A percentile compares a stretch with the other conserved stretches of the same genome.
Evolutionary conservation across 2,113 vertebrate genomes (phyloP).

Genomic region (Cisticola juncidis): DNA sequence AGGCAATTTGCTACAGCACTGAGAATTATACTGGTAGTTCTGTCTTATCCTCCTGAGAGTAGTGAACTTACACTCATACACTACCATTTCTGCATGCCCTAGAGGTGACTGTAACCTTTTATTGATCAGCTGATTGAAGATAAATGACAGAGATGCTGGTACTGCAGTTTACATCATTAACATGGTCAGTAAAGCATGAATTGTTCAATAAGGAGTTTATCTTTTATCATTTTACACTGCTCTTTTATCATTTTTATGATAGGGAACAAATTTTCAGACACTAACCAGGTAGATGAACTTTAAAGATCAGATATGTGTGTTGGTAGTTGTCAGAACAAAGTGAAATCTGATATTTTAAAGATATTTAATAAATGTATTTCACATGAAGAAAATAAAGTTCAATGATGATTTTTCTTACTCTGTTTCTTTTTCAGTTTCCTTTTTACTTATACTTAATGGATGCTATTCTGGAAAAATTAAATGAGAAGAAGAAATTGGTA

Average conservation of each 20-base stretch:
- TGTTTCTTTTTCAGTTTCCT: slow-evolving; percentile 84
- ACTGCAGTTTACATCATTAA: slow-evolving; percentile 86
- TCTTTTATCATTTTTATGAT: slow-evolving; percentile 80
- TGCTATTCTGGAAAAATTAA: slow-evolving; percentile 87
- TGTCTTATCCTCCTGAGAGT: slow-evolving; percentile 57
- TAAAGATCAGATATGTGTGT: slow-evolving; percentile 50
- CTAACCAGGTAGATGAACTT: slow-evolving; percentile 66
- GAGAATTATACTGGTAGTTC: slow-evolving; percentile 48
- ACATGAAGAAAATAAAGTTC: slow-evolving; percentile 54
- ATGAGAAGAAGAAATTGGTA: slow-evolving; percentile 87
- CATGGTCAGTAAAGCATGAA: slow-evolving; percentile 83
- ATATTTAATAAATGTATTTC: slow-evolving; percentile 56
- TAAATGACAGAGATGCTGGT: slow-evolving; percentile 79
- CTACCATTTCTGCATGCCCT: slow-evolving; percentile 67
- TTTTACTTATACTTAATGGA: slow-evolving; percentile 88
- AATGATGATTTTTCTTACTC: slow-evolving; percentile 65
- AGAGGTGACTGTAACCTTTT: slow-evolving; percentile 78
- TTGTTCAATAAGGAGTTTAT: slow-evolving; percentile 82
- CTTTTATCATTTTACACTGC: slow-evolving; percentile 79
- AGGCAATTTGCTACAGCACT: slow-evolving; percentile 27
- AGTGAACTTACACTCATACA: slow-evolving; percentile 42
- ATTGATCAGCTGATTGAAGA: slow-evolving; percentile 82
- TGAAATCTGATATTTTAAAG: slow-evolving; percentile 65
- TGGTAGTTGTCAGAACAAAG: slow-evolving; percentile 53
- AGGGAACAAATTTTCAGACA: slow-evolving; percentile 68